phyloP scores from a whole-genome alignment of 2,888 invertebrate genomes.

The Argyresthia albistria region DNA sequence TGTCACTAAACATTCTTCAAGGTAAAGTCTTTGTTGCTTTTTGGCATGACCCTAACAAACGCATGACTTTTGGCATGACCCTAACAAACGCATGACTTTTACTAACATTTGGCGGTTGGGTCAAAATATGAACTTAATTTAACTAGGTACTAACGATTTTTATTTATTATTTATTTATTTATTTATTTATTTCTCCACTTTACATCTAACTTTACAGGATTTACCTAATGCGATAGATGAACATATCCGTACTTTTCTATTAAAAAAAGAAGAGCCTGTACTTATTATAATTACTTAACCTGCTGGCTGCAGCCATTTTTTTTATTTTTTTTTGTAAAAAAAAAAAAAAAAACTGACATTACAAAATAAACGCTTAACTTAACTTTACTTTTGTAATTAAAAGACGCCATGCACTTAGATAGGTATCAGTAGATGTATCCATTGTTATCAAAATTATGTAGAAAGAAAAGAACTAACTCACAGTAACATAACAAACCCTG shows the following conservation, averaged over 20 bases:
- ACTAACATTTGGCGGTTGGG: conserved; percentile 15
- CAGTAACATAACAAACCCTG: too few species aligned
- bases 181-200: too few species aligned
- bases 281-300: too few species aligned
- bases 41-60: conserved; percentile 47
- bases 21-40: conserved; percentile 68
- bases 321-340: too few species aligned
- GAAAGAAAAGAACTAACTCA: background rate
- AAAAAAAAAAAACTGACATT: background rate
- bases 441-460: background rate
- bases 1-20: conserved; percentile 46
- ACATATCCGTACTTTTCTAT: too few species aligned
- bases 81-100: conserved; percentile 24
- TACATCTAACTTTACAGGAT: too few species aligned
- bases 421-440: too few species aligned
- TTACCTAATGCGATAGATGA: too few species aligned
- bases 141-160: background rate
- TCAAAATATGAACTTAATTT: background rate
- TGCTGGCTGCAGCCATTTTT: too few species aligned
- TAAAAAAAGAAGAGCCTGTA: too few species aligned
- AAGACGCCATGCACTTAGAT: background rate
- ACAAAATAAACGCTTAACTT: background rate
- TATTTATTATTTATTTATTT: background rate
- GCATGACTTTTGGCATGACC: conserved; percentile 49
- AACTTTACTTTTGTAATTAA: background rate